Evolutionary conservation across 2,113 vertebrate species (phyloP).

Genomic region (Onychostruthus taczanowskii): DNA sequence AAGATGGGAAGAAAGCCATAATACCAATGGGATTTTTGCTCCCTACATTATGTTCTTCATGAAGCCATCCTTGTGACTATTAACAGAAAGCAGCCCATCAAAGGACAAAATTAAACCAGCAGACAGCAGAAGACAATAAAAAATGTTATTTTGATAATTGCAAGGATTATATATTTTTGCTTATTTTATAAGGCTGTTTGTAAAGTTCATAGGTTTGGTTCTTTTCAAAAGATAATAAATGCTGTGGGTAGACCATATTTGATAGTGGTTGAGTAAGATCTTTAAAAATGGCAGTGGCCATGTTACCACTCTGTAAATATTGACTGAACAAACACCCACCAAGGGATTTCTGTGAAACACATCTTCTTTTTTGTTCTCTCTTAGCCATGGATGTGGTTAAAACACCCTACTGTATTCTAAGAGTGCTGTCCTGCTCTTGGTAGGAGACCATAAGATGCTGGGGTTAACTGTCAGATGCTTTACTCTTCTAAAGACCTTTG

Average conservation of each 20-base stretch:
- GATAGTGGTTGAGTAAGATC: not conserved
- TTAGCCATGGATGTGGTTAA: not conserved
- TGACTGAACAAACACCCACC: slow-evolving; percentile 15
- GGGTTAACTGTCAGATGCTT: slow-evolving; percentile 79
- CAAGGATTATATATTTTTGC: not conserved
- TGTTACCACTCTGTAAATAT: not conserved
- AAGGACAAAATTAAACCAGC: not conserved
- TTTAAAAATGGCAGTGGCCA: not conserved
- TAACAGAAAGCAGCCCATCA: not conserved
- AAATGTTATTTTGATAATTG: not conserved
- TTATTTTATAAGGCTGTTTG: not conserved
- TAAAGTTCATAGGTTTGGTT: not conserved
- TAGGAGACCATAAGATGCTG: slow-evolving; percentile 73
- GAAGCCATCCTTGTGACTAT: not conserved
- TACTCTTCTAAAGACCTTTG: slow-evolving; percentile 80
- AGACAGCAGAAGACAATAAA: not conserved
- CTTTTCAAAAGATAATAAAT: not conserved
- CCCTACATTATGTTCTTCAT: not conserved
- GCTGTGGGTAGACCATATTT: not conserved
- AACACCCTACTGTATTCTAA: slow-evolving; percentile 10
- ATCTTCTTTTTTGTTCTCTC: not conserved
- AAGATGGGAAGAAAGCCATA: not conserved
- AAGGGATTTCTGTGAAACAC: not conserved
- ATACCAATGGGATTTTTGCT: not conserved
- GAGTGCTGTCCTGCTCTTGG: slow-evolving; percentile 25